These are phyloP conservation scores for Phrynocephalus vlangalii DNA, from an alignment of 2,797 vertebrate genomes.

Conservation along the genomic window DNA sequence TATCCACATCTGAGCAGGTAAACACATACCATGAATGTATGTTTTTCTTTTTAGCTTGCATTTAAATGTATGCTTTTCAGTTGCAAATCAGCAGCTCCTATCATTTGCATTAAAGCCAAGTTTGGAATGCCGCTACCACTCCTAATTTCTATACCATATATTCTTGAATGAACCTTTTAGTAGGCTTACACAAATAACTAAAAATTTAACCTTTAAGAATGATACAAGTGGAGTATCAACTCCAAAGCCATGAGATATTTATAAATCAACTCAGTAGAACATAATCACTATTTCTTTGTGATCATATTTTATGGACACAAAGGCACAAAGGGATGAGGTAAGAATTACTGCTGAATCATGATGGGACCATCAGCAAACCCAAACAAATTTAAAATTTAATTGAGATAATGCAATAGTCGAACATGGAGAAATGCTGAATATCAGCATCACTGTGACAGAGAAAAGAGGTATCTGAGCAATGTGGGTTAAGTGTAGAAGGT, in stretches of 20 bases:
- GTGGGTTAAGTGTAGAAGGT: not conserved
- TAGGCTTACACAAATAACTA: conserved; percentile 27
- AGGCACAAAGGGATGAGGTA: not conserved
- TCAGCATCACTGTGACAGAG: not conserved
- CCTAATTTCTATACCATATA: conserved; percentile 3
- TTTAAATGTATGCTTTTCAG: conserved; percentile 57
- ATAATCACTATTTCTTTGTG: conserved; percentile 7
- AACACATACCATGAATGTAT: conserved; percentile 63
- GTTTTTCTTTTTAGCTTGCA: conserved; percentile 66
- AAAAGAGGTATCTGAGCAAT: not conserved
- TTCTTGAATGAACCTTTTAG: conserved; percentile 38
- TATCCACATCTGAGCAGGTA: conserved; percentile 56
- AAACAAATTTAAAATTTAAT: not conserved
- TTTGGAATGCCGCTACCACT: conserved; percentile 43
- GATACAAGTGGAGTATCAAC: conserved; percentile 19
- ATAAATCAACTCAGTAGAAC: conserved; percentile 14
- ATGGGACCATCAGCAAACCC: not conserved
- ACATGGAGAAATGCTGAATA: not conserved
- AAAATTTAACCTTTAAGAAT: conserved; percentile 32
- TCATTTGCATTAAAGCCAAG: conserved; percentile 40
- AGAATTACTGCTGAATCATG: not conserved
- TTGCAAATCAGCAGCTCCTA: conserved; percentile 52
- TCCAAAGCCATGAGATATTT: conserved; percentile 11
- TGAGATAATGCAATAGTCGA: not conserved
- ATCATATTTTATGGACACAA: not conserved